Conservation (phyloP, 2,113 vertebrate genomes). For the Atherinomorus stipes region DNA sequence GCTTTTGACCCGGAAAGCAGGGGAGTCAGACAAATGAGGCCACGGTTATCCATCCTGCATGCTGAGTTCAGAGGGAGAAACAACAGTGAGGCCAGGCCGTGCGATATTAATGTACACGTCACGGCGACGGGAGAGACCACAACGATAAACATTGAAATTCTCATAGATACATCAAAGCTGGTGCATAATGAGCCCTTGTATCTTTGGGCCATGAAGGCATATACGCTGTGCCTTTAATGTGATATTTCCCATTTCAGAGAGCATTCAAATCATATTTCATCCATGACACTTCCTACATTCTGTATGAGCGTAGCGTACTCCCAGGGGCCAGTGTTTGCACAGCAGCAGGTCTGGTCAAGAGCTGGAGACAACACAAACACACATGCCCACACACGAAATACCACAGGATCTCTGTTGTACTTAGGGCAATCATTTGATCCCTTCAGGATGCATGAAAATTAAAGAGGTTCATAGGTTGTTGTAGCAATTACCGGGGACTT, state of each 20-base stretch:
- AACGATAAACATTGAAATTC: slow-evolving; percentile 73
- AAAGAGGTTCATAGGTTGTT: slow-evolving; percentile 70
- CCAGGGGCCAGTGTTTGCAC: slow-evolving; percentile 50
- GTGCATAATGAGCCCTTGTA: slow-evolving; percentile 68
- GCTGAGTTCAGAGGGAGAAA: slow-evolving; percentile 42
- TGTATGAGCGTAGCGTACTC: slow-evolving; percentile 39
- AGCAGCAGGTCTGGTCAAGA: slow-evolving; percentile 39
- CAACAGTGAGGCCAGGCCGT: slow-evolving; percentile 40
- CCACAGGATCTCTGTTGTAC: slow-evolving; percentile 8
- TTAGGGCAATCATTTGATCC: slow-evolving; percentile 48
- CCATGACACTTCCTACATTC: slow-evolving; percentile 55
- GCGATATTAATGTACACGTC: slow-evolving; percentile 66
- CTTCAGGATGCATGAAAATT: slow-evolving; percentile 65
- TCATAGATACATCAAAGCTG: slow-evolving; percentile 73
- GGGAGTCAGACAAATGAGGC: slow-evolving; percentile 48
- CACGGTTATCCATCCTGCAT: slow-evolving; percentile 38
- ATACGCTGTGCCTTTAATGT: slow-evolving; percentile 53
- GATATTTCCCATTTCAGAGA: slow-evolving; percentile 73
- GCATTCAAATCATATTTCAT: slow-evolving; percentile 79
- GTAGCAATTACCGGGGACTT: slow-evolving; percentile 64
- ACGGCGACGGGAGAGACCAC: slow-evolving; percentile 31
- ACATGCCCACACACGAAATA: neutral
- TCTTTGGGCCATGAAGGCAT: slow-evolving; percentile 67
- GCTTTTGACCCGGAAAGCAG: slow-evolving; percentile 55
- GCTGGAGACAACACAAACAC: slow-evolving; percentile 28